phyloP scores from a whole-genome alignment of 2,888 invertebrate species.

The Loripinus fragilis region DNA sequence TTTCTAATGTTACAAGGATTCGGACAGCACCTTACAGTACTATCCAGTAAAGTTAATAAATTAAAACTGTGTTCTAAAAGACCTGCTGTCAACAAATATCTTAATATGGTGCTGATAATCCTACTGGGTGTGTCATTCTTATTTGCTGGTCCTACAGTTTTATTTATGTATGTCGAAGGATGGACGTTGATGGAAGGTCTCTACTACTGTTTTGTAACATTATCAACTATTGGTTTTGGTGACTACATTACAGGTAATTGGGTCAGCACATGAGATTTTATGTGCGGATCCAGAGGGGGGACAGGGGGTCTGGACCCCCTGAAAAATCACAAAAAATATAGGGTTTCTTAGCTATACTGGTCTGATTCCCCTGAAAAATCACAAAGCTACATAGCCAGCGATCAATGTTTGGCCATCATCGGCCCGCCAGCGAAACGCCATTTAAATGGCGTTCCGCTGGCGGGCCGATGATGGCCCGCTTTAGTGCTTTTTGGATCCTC shows the following conservation, averaged over 20 bases:
- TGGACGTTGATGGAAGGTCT: slow-evolving; percentile 75
- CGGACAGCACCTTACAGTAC: slow-evolving; percentile 68
- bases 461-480: too few relatives aligned
- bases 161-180: slow-evolving; percentile 73
- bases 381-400: too few relatives aligned
- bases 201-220: slow-evolving; percentile 77
- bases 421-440: too few relatives aligned
- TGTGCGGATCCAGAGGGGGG: too few relatives aligned
- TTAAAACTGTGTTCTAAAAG: slow-evolving; percentile 71
- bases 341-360: too few relatives aligned
- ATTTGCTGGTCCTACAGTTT: slow-evolving; percentile 70
- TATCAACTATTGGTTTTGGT: slow-evolving; percentile 77
- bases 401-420: too few relatives aligned
- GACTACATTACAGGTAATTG: slow-evolving; percentile 78
- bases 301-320: too few relatives aligned
- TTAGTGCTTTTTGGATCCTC: too few relatives aligned
- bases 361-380: too few relatives aligned
- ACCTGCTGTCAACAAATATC: slow-evolving; percentile 69
- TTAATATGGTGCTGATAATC: slow-evolving; percentile 73
- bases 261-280: too few relatives aligned
- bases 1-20: slow-evolving; percentile 74
- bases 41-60: slow-evolving; percentile 67
- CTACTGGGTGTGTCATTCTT: slow-evolving; percentile 66
- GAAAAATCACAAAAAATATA: too few relatives aligned
- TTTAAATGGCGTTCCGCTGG: too few relatives aligned